Evolutionary conservation across 2,113 vertebrate species (phyloP).

Genomic region (Dryoscopus gambensis): DNA sequence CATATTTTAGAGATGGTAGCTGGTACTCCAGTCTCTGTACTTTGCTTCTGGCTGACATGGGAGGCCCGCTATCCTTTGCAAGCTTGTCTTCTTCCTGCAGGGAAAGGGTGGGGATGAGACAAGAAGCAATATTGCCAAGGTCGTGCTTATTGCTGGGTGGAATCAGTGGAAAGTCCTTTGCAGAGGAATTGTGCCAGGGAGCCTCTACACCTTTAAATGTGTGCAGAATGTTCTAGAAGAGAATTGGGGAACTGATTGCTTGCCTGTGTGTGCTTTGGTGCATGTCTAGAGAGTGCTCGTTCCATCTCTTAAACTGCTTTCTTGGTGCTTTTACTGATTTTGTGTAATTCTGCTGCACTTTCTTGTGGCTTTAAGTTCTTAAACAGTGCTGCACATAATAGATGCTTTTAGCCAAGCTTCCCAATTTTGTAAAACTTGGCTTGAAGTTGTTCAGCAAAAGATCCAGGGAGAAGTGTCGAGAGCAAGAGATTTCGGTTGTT

Average conservation of each 20-base stretch:
- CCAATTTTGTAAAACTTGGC: background rate
- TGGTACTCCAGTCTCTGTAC: background rate
- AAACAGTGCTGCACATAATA: accelerated
- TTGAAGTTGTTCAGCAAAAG: background rate
- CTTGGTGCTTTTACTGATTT: background rate
- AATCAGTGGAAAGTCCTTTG: background rate
- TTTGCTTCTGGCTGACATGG: background rate
- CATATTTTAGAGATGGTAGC: background rate
- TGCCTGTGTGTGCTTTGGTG: background rate
- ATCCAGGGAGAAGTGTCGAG: background rate
- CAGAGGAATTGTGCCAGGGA: background rate
- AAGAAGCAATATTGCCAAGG: background rate
- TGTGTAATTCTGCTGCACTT: background rate
- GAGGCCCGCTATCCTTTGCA: background rate
- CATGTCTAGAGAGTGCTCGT: accelerated
- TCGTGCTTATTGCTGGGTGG: background rate
- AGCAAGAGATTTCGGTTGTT: background rate
- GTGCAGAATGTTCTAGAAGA: background rate
- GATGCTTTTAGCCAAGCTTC: background rate
- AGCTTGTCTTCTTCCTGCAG: background rate
- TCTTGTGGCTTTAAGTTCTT: background rate
- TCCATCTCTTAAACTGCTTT: background rate
- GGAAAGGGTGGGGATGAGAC: background rate
- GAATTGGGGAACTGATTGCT: background rate
- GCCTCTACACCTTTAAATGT: background rate